Evolutionary conservation across 2,797 vertebrate genomes (phyloP), one percentile per base, ranked within the genome.

Genomic region (Fistularia tabacaria): DNA sequence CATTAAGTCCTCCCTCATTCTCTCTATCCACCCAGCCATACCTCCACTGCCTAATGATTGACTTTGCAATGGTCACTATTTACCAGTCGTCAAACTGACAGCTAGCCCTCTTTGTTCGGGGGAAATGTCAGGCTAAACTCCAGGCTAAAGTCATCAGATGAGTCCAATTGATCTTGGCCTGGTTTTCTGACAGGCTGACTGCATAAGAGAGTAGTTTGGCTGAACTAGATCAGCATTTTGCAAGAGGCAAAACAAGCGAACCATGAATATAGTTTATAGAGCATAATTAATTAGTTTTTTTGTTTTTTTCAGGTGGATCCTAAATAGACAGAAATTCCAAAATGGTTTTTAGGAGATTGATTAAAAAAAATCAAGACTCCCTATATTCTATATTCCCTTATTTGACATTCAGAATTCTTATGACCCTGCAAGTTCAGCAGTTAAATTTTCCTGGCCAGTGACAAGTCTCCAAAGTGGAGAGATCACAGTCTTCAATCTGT

Each of bases 11-110:
- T 55, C 38, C 40, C 67, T 55, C 54, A 51, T 40, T 65, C 38
- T 11, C 9, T 52, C 57, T 37, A 54, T 37, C 59, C 25, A 62
- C 49, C 43, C 41, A 11, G 12, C 54, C 55, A 39, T 78, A 25
- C 25, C 25, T 25, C 5, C 25, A 25, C 62, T 49, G 66, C 65
- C 64, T 42, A 39, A 62, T 54, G 49, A 63, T 71, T 88, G 88
- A 88, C 87, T 88, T 89, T 88, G 82, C 65, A 79, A 80, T 88
- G 89, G 87, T 87, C 87, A 90, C 80, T 85, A 69, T 67, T 74
- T 44, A 80, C 83, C 85, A 74, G 49, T 53, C 82, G 87, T 78
- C 68, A 63, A 77, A 80, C 67, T 68, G 75, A 82, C 80, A 82
- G 77, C 80, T 75, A 25, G 77, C 74, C 74, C 63, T 62, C 64